Evolutionary conservation across 1,140 invertebrate species (phyloP).

Genomic region (Heliconius melpomene): DNA sequence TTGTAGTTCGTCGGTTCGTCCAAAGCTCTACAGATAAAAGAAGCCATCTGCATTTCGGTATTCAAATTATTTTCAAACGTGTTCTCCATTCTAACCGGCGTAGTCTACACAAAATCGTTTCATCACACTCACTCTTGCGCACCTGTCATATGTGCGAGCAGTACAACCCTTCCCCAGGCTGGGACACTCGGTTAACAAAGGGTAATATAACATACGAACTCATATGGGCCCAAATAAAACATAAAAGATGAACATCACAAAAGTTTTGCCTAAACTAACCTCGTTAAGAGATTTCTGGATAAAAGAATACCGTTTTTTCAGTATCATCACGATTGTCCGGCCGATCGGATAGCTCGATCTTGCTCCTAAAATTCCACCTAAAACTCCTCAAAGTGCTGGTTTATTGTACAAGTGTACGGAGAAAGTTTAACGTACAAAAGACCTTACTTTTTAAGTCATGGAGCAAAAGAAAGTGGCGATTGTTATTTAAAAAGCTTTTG

Average conservation of each 20-base stretch:
- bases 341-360: slow-evolving; percentile 73
- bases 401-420: slow-evolving; percentile 54
- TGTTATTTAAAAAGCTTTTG: slow-evolving; percentile 65
- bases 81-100: slow-evolving; percentile 63
- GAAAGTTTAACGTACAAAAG: slow-evolving; percentile 67
- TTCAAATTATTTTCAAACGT: slow-evolving; percentile 81
- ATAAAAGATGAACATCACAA: slow-evolving; percentile 75
- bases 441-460: slow-evolving; percentile 62
- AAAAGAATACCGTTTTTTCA: slow-evolving; percentile 80
- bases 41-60: slow-evolving; percentile 80
- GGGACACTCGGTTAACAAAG: slow-evolving; percentile 53
- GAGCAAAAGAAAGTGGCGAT: slow-evolving; percentile 71
- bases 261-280: slow-evolving; percentile 80
- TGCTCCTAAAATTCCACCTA: slow-evolving; percentile 38
- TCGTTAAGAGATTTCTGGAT: slow-evolving; percentile 80
- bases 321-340: slow-evolving; percentile 76
- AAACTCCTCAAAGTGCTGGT: slow-evolving; percentile 43
- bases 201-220: slow-evolving; percentile 70
- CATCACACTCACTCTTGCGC: slow-evolving; percentile 76
- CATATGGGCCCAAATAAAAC: slow-evolving; percentile 73
- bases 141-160: slow-evolving; percentile 51
- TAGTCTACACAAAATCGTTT: slow-evolving; percentile 58
- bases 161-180: slow-evolving; percentile 55
- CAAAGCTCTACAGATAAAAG: slow-evolving; percentile 71
- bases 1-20: slow-evolving; percentile 71